Conservation (phyloP, 2,113 vertebrate genomes). For the Rhinolophus ferrumequinum region DNA sequence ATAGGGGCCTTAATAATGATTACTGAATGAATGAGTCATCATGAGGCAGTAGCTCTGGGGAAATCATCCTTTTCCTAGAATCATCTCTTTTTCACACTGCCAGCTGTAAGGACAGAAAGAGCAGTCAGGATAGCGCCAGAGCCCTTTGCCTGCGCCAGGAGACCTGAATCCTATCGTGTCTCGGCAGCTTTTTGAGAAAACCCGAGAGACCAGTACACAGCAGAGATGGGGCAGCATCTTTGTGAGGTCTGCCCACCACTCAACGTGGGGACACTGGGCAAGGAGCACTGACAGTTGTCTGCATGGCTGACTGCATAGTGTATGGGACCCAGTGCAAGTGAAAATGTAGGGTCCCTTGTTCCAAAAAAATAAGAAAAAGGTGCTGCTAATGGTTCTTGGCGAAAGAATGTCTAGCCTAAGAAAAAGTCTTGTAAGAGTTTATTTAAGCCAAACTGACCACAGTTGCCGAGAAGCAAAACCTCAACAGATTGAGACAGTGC, state of each 20-base stretch:
- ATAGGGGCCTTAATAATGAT: not conserved
- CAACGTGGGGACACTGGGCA: not conserved
- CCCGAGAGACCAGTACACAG: not conserved
- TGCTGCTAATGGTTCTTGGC: not conserved
- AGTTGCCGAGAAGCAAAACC: not conserved
- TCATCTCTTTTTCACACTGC: not conserved
- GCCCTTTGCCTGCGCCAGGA: not conserved
- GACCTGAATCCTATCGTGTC: not conserved
- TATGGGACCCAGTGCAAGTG: not conserved
- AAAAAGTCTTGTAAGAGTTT: not conserved
- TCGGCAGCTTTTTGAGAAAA: not conserved
- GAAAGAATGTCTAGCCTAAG: not conserved
- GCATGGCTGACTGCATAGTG: not conserved
- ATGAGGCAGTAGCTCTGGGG: not conserved
- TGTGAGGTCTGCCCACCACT: not conserved
- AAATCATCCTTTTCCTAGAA: not conserved
- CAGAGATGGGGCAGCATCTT: not conserved
- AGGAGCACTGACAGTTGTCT: not conserved
- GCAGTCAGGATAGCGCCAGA: not conserved
- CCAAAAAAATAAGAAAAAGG: not conserved
- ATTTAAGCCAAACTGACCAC: not conserved
- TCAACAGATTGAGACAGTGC: not conserved
- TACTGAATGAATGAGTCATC: conserved; percentile 39
- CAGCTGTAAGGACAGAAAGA: not conserved
- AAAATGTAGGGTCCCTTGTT: not conserved